Percentiles rank a stretch among this genome's conserved stretches.
phyloP scores from a whole-genome alignment of 2,888 invertebrate species.

The Hemaris fuciformis region DNA sequence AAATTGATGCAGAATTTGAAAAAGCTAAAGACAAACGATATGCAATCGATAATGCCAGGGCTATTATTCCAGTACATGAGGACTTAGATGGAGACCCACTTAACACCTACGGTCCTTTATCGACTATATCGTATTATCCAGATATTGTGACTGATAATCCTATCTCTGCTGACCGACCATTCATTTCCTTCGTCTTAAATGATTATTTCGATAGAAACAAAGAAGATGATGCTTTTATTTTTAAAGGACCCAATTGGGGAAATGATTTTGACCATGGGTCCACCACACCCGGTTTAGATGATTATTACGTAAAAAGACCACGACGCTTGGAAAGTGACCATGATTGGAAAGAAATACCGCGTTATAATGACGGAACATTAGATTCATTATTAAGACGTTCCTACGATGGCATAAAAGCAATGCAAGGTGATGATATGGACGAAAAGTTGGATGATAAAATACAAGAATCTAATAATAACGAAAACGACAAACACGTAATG shows the following conservation, averaged over 20 bases:
- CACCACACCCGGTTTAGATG: slow-evolving; percentile 26
- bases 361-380: slow-evolving; percentile 8
- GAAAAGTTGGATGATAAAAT: slow-evolving; percentile 35
- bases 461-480: slow-evolving; percentile 38
- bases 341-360: slow-evolving; percentile 11
- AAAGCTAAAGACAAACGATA: slow-evolving; percentile 65
- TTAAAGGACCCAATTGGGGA: slow-evolving; percentile 57
- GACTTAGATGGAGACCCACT: slow-evolving; percentile 45
- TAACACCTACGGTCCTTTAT: slow-evolving; percentile 21
- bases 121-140: slow-evolving; percentile 24
- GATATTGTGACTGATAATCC: slow-evolving; percentile 50
- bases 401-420: background rate
- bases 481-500: slow-evolving; percentile 37
- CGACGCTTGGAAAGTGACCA: slow-evolving; percentile 32
- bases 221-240: slow-evolving; percentile 54
- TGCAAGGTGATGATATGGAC: slow-evolving; percentile 27
- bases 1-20: slow-evolving; percentile 41
- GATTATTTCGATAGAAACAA: slow-evolving; percentile 58
- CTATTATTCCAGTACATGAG: slow-evolving; percentile 64
- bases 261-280: slow-evolving; percentile 48
- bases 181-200: slow-evolving; percentile 60
- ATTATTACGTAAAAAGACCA: slow-evolving; percentile 33
- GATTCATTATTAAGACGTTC: slow-evolving; percentile 5
- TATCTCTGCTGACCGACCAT: slow-evolving; percentile 53
- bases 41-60: slow-evolving; percentile 23